Percentiles rank a stretch among this genome's conserved stretches.
Conservation (phyloP, 2,797 vertebrate species). For the Takifugu rubripes region DNA sequence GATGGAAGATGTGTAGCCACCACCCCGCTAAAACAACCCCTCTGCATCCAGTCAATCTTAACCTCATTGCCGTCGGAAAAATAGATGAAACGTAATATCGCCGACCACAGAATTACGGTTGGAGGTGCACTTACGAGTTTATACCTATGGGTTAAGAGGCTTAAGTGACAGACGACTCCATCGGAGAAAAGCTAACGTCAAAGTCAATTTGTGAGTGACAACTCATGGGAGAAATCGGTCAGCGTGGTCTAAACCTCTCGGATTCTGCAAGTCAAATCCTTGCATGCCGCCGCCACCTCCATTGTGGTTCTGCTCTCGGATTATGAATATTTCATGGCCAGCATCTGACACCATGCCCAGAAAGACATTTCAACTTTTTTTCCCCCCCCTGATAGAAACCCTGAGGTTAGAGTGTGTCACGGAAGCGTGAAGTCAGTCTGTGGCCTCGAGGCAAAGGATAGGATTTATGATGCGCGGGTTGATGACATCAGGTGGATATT, state of each 20-base stretch:
- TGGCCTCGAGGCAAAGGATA: conserved; percentile 50
- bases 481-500: conserved; percentile 66
- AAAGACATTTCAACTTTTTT: conserved; percentile 68
- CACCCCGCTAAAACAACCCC: background rate
- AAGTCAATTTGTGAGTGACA: conserved; percentile 66
- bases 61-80: conserved; percentile 9
- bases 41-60: conserved; percentile 5
- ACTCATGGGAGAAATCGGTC: conserved; percentile 61
- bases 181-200: conserved; percentile 46
- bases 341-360: conserved; percentile 73
- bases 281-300: conserved; percentile 59
- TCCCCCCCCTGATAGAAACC: conserved; percentile 53
- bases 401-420: conserved; percentile 71
- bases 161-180: conserved; percentile 41
- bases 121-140: conserved; percentile 22
- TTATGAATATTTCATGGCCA: conserved; percentile 75
- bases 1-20: background rate
- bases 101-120: conserved; percentile 2
- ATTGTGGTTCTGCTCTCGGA: conserved; percentile 68
- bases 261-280: conserved; percentile 71
- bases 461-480: conserved; percentile 60
- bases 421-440: conserved; percentile 66
- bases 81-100: conserved; percentile 21
- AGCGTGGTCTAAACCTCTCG: conserved; percentile 58
- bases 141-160: conserved; percentile 37